phyloP scores from a whole-genome alignment of 37 sponge, comb jelly and placozoan genomes.

The Aplysina aerophoba region DNA sequence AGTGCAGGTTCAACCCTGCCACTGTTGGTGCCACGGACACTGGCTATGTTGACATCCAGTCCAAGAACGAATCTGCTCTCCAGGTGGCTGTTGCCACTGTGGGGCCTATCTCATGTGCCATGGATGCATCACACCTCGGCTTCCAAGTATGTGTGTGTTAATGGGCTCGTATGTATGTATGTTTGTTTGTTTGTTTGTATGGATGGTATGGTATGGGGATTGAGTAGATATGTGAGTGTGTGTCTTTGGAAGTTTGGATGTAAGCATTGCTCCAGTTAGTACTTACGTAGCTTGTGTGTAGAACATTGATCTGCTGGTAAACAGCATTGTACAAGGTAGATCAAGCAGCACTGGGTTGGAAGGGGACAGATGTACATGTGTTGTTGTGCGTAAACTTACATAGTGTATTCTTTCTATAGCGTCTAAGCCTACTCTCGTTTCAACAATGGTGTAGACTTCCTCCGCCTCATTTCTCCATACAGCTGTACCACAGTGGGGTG shows the following conservation, averaged over 20 bases:
- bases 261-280: background rate
- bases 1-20: conserved; percentile 51
- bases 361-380: background rate
- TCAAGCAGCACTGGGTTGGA: background rate
- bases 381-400: background rate
- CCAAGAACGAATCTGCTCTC: conserved; percentile 70
- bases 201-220: conserved; percentile 14
- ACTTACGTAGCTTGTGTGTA: background rate
- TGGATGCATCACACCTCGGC: conserved; percentile 73
- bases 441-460: background rate
- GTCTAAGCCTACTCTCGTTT: background rate
- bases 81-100: conserved; percentile 79
- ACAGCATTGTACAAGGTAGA: background rate
- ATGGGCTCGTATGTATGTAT: background rate
- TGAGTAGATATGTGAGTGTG: conserved; percentile 29
- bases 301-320: background rate
- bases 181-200: conserved; percentile 32
- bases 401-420: background rate
- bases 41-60: conserved; percentile 51
- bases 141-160: conserved; percentile 59
- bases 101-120: conserved; percentile 80
- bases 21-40: conserved; percentile 55
- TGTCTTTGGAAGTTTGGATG: conserved; percentile 21
- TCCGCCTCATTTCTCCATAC: conserved; percentile 10
- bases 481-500: conserved; percentile 36